Conservation (phyloP, 2,797 vertebrate species). For the Neopelma chrysocephalum region DNA sequence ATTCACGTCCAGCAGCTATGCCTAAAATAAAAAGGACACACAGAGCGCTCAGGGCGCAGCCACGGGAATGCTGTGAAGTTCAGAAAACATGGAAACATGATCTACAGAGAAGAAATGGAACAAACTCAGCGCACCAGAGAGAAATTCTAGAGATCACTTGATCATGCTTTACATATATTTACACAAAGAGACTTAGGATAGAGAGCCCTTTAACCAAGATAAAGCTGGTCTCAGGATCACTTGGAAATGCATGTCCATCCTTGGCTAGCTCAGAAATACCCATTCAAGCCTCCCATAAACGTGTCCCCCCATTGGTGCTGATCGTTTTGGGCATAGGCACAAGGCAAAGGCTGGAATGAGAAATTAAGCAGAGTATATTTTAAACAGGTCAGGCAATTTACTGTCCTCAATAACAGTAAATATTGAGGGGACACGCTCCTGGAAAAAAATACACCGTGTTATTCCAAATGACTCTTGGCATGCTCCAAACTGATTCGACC, state of each 20-base stretch:
- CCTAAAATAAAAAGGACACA: conserved; percentile 66
- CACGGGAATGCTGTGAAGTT: conserved; percentile 47
- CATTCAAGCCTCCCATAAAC: conserved; percentile 50
- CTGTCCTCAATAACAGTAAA: conserved; percentile 53
- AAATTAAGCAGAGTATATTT: conserved; percentile 34
- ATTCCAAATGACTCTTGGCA: conserved; percentile 40
- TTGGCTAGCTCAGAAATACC: conserved; percentile 55
- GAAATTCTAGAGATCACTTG: conserved; percentile 41
- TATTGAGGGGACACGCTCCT: conserved; percentile 60
- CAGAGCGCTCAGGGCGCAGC: conserved; percentile 53
- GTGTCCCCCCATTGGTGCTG: not conserved
- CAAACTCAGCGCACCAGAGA: conserved; percentile 55
- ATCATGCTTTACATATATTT: conserved; percentile 66
- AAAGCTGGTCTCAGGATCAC: conserved; percentile 68
- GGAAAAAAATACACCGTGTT: conserved; percentile 43
- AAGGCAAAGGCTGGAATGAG: conserved; percentile 36
- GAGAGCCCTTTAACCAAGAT: conserved; percentile 52
- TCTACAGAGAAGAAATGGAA: conserved; percentile 58
- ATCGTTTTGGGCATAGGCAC: conserved; percentile 30
- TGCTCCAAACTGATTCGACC: conserved; percentile 46
- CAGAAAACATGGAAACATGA: conserved; percentile 57
- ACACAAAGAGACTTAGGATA: conserved; percentile 52
- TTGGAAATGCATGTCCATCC: conserved; percentile 60
- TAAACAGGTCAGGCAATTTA: conserved; percentile 51
- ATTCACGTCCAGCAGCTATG: conserved; percentile 63